Base-by-base conservation (phyloP, 23 tunicate species). In the Aplidium turbinatum region DNA sequence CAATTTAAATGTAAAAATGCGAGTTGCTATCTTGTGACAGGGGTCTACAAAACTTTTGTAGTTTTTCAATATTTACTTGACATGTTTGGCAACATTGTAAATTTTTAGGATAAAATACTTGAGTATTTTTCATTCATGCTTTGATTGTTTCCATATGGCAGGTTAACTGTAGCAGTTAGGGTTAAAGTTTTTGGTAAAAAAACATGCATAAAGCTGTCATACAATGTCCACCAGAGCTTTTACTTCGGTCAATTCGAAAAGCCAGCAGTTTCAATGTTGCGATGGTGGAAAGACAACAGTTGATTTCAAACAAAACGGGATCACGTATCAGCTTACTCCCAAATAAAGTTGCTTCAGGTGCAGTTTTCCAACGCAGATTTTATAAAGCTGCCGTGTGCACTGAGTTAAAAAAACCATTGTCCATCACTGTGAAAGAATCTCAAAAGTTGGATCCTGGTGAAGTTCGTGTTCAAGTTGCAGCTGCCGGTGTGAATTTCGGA, bases 401-500 rank as follows among this genome's bases (percentile, higher is more conserved):
- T 38, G 96, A 88, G 60, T 63, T 88, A 39, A 64, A 68, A 29
- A 88, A 88, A 63, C 96, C 96, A 19, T 22, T 88, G 27, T 25
- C 63, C 1, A 81, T 88, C 22, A 63, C 54, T 1, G 27, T 72
- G 35, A 69, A 57, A 22, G 77, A 75, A 47, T 75, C 90, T 20
- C 38, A 63, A 52, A 55, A 38, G 30, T 35, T 84, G 47, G 36
- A 31, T 19, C 33, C 53, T 29, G 82, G 82, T 11, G 82, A 84
- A 61, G 87, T 81, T 26, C 71, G 90, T 39, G 66, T 91, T 28
- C 84, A 91, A 40, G 82, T 91, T 25, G 78, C 67, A 11, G 97
- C 97, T 11, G 83, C 77, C 56, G 97, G 92, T 31, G 75, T 91
- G 0, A 91, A 84, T 46, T 91, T 91, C 75, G 90, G 83, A 45